A percentile compares a stretch with the other conserved stretches of the same genome.
These are phyloP conservation scores for Morus bassanus DNA, from an alignment of 2,797 vertebrate species.

Conservation along the genomic window DNA sequence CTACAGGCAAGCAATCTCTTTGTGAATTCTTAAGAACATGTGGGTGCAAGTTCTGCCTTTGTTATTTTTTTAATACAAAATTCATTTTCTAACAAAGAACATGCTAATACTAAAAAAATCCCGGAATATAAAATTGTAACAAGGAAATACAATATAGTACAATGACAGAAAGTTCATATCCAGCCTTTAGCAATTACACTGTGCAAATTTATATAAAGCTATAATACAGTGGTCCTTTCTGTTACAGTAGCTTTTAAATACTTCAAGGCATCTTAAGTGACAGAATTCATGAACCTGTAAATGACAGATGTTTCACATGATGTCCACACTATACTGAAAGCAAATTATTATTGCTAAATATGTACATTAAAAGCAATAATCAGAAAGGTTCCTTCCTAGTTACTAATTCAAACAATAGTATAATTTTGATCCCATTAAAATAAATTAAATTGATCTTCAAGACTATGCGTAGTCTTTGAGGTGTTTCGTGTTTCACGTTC, in stretches of 20 bases:
- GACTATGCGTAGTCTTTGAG: neutral
- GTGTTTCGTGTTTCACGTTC: neutral
- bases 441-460: neutral
- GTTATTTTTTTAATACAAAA: neutral
- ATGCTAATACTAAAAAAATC: neutral
- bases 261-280: neutral
- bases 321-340: neutral
- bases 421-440: neutral
- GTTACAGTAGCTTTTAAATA: neutral
- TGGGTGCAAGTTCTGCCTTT: neutral
- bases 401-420: neutral
- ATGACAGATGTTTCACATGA: neutral
- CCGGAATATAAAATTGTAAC: neutral
- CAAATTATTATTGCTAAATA: neutral
- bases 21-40: neutral
- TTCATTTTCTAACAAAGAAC: neutral
- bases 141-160: neutral
- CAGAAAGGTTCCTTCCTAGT: neutral
- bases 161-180: neutral
- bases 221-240: neutral
- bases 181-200: neutral
- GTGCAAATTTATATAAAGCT: neutral
- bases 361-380: neutral
- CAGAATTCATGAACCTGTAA: neutral
- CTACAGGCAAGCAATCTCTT: neutral